Conservation (phyloP, 1,140 invertebrate species). For the Cyrtorhinus lividipennis region DNA sequence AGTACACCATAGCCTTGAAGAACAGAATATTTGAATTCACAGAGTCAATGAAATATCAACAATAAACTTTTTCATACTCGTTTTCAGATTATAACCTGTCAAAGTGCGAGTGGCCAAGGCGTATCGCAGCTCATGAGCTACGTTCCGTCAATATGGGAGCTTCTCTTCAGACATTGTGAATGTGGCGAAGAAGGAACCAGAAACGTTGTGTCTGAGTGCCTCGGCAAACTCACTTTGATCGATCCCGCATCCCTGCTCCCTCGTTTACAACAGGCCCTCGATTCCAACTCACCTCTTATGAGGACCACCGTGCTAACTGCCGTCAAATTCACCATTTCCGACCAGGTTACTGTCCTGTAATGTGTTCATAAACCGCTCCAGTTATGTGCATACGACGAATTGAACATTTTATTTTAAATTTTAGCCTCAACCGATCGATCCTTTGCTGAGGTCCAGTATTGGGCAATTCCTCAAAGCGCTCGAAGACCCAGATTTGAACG, state of each 20-base stretch:
- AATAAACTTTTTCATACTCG: too few species aligned
- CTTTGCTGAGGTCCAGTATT: slow-evolving; percentile 72
- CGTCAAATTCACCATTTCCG: slow-evolving; percentile 95
- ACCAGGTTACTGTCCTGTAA: slow-evolving; percentile 44
- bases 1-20: too few species aligned
- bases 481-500: slow-evolving; percentile 83
- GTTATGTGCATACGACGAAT: background rate
- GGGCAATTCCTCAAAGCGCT: slow-evolving; percentile 74
- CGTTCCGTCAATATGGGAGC: slow-evolving; percentile 75
- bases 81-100: slow-evolving; percentile 70
- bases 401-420: background rate
- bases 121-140: slow-evolving; percentile 68
- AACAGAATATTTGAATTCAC: too few species aligned
- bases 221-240: slow-evolving; percentile 92
- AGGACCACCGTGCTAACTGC: slow-evolving; percentile 95
- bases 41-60: too few species aligned
- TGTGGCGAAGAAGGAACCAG: slow-evolving; percentile 92
- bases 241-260: slow-evolving; percentile 73
- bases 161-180: slow-evolving; percentile 85
- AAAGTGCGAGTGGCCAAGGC: slow-evolving; percentile 59
- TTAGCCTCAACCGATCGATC: slow-evolving; percentile 81
- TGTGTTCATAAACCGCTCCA: slow-evolving; percentile 11
- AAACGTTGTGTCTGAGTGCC: slow-evolving; percentile 95
- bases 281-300: slow-evolving; percentile 68
- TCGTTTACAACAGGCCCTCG: slow-evolving; percentile 58